phyloP scores from a whole-genome alignment of 2,113 vertebrate genomes.

The Bubo bubo region DNA sequence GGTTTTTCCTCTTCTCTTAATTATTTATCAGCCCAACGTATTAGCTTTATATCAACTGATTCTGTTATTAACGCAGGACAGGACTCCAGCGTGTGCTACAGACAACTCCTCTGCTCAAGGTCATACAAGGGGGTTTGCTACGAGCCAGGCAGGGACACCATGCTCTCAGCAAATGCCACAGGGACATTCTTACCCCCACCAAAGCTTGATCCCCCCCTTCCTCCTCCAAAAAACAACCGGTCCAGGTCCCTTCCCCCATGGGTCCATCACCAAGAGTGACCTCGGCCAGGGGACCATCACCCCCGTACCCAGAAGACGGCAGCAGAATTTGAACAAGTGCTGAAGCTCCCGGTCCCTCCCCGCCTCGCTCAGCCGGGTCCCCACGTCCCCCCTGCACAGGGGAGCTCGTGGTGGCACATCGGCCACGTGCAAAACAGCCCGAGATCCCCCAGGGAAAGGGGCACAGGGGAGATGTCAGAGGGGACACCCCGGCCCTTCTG shows the following conservation, averaged over 20 bases:
- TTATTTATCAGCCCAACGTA: not conserved
- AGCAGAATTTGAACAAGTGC: accelerated
- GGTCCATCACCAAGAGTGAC: not conserved
- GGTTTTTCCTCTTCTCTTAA: not conserved
- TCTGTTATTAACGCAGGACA: not conserved
- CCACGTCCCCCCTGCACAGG: accelerated
- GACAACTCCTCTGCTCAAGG: not conserved
- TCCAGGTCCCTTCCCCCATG: accelerated
- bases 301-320: accelerated
- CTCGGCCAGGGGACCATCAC: not conserved
- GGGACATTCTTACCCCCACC: not conserved
- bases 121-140: not conserved
- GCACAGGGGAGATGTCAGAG: not conserved
- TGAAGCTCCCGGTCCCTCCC: not conserved
- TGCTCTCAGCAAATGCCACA: accelerated
- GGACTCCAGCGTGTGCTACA: not conserved
- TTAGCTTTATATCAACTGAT: not conserved
- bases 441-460: not conserved
- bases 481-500: not conserved
- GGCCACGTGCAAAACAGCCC: accelerated
- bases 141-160: not conserved
- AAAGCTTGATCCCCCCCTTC: not conserved
- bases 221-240: not conserved
- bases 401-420: accelerated
- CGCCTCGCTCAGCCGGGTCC: not conserved